A percentile compares a stretch with the other conserved stretches of the same genome.
Conservation (phyloP, 1,140 invertebrate genomes). For the Drosophila kanapiae region DNA sequence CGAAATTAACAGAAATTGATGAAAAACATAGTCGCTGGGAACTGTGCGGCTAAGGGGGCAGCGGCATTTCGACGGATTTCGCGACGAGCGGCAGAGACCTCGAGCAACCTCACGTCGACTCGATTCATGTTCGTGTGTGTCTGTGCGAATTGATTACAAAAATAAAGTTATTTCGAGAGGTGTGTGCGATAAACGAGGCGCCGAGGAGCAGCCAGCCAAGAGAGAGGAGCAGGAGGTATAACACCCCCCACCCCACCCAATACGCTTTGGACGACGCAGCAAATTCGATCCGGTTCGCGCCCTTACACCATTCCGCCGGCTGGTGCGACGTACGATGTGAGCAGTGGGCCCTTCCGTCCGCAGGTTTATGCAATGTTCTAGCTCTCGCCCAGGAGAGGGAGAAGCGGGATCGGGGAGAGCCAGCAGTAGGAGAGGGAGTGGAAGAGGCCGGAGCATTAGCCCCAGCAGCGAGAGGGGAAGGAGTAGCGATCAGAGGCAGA, state of each 20-base stretch:
- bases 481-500: conserved; percentile 17
- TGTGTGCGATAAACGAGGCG: conserved; percentile 27
- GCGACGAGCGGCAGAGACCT: conserved; percentile 24
- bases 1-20: conserved; percentile 49
- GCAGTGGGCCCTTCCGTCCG: conserved; percentile 54
- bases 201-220: conserved; percentile 5
- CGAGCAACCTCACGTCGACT: conserved; percentile 12
- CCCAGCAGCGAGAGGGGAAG: conserved; percentile 4
- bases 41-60: background rate
- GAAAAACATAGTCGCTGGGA: conserved; percentile 12
- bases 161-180: conserved; percentile 41
- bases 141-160: conserved; percentile 45
- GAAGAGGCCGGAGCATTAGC: conserved; percentile 1
- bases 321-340: conserved; percentile 58
- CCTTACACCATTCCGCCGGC: conserved; percentile 15
- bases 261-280: background rate
- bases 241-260: conserved; percentile 3
- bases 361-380: conserved; percentile 80
- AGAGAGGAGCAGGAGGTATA: conserved; percentile 16
- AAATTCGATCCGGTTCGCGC: conserved; percentile 2
- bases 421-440: conserved; percentile 27
- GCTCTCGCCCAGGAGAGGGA: conserved; percentile 59
- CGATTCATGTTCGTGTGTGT: conserved; percentile 14
- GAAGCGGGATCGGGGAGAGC: conserved; percentile 15
- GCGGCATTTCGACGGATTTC: conserved; percentile 9